These are phyloP conservation scores for Fringilla coelebs DNA, from an alignment of 2,797 vertebrate species.

Conservation along the genomic window DNA sequence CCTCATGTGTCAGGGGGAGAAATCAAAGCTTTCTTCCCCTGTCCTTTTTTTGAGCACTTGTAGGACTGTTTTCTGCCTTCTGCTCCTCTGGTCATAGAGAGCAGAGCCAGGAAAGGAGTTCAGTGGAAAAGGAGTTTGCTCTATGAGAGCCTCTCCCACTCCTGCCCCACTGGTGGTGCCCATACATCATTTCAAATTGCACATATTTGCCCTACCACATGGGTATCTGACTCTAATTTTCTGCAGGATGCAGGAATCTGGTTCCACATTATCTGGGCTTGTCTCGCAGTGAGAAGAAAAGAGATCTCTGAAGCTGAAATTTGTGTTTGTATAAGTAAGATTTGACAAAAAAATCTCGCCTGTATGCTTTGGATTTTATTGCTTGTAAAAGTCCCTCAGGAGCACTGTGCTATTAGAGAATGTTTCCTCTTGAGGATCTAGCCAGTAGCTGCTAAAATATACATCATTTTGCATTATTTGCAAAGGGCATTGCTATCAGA, in stretches of 20 bases:
- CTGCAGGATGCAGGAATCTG: not conserved
- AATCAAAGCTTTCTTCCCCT: not conserved
- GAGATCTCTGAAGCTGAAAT: not conserved
- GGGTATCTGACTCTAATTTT: not conserved
- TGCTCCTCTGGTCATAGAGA: not conserved
- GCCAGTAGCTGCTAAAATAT: constrained; percentile 47
- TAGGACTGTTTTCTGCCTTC: not conserved
- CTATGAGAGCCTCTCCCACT: not conserved
- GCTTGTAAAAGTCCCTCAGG: constrained; percentile 44
- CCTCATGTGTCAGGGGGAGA: not conserved
- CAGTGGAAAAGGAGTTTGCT: not conserved
- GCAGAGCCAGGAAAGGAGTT: not conserved
- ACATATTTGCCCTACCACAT: not conserved
- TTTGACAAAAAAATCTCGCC: constrained; percentile 37
- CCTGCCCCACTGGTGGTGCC: not conserved
- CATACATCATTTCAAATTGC: not conserved
- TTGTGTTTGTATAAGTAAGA: constrained; percentile 15
- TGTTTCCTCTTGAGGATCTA: constrained; percentile 40
- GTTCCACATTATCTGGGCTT: not conserved
- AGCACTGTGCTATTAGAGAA: constrained; percentile 37
- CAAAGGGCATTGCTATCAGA: constrained; percentile 35
- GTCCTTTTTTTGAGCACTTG: not conserved
- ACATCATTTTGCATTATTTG: constrained; percentile 55
- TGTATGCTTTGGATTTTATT: constrained; percentile 36
- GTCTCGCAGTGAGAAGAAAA: not conserved